Evolutionary conservation across 2,888 invertebrate genomes (phyloP).

Genomic region (Phyllotreta cruciferae): DNA sequence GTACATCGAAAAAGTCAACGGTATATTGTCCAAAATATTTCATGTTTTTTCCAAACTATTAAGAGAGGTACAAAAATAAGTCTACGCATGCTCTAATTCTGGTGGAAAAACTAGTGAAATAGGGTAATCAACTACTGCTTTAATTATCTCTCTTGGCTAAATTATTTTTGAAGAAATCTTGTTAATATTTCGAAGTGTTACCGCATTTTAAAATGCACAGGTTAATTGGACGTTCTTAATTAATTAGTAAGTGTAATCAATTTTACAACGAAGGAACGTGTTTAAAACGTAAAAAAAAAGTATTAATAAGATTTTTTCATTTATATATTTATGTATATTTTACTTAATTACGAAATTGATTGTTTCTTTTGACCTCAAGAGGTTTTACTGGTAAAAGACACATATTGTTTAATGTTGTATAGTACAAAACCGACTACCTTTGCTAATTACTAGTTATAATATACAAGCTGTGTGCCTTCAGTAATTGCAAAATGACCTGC

Average conservation of each 20-base stretch:
- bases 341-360: conserved; percentile 35
- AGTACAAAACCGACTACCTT: conserved; percentile 62
- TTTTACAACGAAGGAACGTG: not conserved
- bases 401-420: conserved; percentile 59
- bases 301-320: conserved; percentile 23
- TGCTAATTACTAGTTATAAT: conserved; percentile 63
- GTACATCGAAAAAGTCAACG: not conserved
- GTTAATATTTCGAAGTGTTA: no score
- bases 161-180: no score
- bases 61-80: conserved; percentile 12
- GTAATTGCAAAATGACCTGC: conserved; percentile 74
- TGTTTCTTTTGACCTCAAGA: conserved; percentile 27
- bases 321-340: conserved; percentile 20
- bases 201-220: no score
- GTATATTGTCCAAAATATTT: conserved; percentile 13
- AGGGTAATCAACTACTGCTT: not conserved
- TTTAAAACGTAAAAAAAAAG: not conserved
- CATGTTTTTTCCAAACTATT: conserved; percentile 6
- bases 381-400: conserved; percentile 37
- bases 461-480: conserved; percentile 80
- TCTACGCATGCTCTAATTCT: conserved; percentile 8
- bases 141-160: no score
- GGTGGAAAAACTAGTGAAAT: conserved; percentile 5
- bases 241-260: no score
- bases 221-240: no score